phyloP scores from a whole-genome alignment of 2,888 invertebrate genomes.

The Hypsopygia costalis region DNA sequence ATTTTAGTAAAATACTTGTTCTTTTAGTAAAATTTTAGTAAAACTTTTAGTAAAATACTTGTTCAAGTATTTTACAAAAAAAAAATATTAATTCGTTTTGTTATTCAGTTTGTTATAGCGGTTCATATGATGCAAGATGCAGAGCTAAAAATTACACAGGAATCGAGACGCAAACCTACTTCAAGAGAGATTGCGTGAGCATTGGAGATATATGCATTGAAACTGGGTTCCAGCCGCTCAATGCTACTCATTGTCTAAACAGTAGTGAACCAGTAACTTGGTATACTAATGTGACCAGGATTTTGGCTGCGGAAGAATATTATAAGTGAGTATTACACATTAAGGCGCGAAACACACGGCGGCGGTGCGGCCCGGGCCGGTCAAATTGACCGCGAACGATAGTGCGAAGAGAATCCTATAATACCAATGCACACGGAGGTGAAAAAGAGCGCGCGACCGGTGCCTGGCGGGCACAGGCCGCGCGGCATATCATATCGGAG shows the following conservation, averaged over 20 bases:
- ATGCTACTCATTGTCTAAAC: conserved; percentile 69
- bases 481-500: too few relatives aligned
- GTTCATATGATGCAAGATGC: conserved; percentile 79
- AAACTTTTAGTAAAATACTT: too few relatives aligned
- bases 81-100: conserved; percentile 3
- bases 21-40: too few relatives aligned
- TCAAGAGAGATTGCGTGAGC: conserved; percentile 66
- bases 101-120: conserved; percentile 82
- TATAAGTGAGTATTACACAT: conserved; percentile 82
- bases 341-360: too few relatives aligned
- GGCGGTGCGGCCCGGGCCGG: too few relatives aligned
- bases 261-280: conserved; percentile 55
- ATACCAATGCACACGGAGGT: too few relatives aligned
- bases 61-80: too few relatives aligned
- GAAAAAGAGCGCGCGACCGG: too few relatives aligned
- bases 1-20: too few relatives aligned
- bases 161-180: conserved; percentile 64
- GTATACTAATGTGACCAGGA: conserved; percentile 73
- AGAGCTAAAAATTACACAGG: conserved; percentile 49
- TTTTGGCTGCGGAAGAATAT: conserved; percentile 83
- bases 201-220: conserved; percentile 72
- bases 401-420: too few relatives aligned
- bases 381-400: too few relatives aligned
- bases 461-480: too few relatives aligned
- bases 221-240: conserved; percentile 52